A percentile compares a stretch with the other conserved stretches of the same genome.
These are phyloP conservation scores for Xanthorhoe spadicearia DNA, from an alignment of 2,888 invertebrate genomes.

Conservation along the genomic window DNA sequence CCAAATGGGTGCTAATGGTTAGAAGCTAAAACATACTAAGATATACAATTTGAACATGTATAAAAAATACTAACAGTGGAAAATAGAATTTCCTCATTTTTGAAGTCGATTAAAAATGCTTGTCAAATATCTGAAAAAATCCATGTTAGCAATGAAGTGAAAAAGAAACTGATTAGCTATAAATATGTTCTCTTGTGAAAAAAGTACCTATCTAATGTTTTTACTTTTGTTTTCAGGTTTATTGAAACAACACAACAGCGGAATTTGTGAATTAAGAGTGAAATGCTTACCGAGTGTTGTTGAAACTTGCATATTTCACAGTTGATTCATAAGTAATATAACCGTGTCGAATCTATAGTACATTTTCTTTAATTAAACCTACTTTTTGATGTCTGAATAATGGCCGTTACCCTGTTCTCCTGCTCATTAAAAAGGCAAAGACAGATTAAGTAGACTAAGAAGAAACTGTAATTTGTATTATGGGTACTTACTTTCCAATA, in stretches of 20 bases:
- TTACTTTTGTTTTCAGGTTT: slow-evolving; percentile 40
- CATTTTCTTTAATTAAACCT: not conserved
- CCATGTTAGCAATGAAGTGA: too few species aligned
- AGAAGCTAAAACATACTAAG: too few species aligned
- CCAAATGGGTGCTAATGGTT: too few species aligned
- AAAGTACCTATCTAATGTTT: slow-evolving; percentile 2
- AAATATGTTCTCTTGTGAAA: not conserved
- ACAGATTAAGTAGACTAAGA: not conserved
- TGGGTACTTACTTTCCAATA: too few species aligned
- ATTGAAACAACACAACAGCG: slow-evolving; percentile 49
- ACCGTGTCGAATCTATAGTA: not conserved
- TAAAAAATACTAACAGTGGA: too few species aligned
- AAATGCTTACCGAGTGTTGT: slow-evolving; percentile 39
- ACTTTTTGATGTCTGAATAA: not conserved
- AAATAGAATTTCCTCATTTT: too few species aligned
- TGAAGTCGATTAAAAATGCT: too few species aligned
- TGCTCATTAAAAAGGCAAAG: too few species aligned
- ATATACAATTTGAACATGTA: too few species aligned
- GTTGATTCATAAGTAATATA: slow-evolving; percentile 21
- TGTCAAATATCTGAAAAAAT: too few species aligned
- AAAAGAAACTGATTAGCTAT: too few species aligned
- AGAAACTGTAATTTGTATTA: too few species aligned
- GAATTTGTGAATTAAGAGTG: slow-evolving; percentile 34
- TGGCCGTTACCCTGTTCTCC: not conserved
- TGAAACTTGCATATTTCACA: slow-evolving; percentile 35